phyloP scores from a whole-genome alignment of 2,797 vertebrate genomes.

The Morelia viridis region DNA sequence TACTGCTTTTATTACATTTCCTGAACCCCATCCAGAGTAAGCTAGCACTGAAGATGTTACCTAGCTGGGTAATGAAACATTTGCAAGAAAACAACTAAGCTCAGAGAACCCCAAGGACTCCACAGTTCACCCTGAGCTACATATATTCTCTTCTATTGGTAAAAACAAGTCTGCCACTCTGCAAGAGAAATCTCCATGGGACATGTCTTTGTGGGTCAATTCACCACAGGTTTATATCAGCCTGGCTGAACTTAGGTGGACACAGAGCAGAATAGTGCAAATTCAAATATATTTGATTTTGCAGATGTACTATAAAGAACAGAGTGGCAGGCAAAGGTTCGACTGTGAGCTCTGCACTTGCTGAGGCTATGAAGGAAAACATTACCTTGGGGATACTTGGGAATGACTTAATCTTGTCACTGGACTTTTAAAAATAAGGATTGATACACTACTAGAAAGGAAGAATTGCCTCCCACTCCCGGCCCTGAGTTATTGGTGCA shows the following conservation, averaged over 20 bases:
- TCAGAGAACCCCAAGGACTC: too few species aligned
- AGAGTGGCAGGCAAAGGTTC: neutral
- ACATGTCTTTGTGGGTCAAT: neutral
- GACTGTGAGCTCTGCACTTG: neutral
- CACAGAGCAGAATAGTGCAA: neutral
- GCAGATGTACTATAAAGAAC: neutral
- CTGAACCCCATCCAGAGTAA: neutral
- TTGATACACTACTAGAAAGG: rapidly evolving
- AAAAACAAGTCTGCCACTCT: neutral
- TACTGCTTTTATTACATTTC: neutral
- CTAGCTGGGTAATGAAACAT: too few species aligned
- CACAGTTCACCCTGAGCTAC: too few species aligned
- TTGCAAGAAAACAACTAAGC: too few species aligned
- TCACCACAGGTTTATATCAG: neutral
- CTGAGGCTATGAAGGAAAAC: neutral
- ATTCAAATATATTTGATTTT: conserved; percentile 8
- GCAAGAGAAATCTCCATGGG: neutral
- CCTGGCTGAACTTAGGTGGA: neutral
- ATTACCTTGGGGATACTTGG: neutral
- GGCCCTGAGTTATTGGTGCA: neutral
- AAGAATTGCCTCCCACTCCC: rapidly evolving
- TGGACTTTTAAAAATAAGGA: neutral
- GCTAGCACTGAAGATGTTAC: too few species aligned
- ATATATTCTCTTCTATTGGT: too few species aligned
- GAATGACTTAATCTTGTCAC: neutral